phyloP scores from a whole-genome alignment of 2,888 invertebrate species.

The Diachrysia chrysitis region DNA sequence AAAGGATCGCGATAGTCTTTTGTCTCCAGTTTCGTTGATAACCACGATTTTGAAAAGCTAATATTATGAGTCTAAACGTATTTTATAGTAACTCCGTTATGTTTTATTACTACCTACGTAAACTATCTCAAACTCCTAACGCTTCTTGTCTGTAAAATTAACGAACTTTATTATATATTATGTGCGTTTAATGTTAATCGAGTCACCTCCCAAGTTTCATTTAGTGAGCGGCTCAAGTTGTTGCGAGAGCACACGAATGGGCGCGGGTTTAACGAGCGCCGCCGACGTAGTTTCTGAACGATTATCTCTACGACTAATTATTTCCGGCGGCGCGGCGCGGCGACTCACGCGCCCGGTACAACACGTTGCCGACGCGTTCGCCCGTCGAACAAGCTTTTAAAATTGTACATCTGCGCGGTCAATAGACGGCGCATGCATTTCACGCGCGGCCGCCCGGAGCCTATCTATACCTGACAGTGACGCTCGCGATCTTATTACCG shows the following conservation, averaged over 20 bases:
- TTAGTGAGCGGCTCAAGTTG: conserved; percentile 57
- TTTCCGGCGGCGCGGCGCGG: conserved; percentile 68
- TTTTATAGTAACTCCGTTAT: conserved; percentile 24
- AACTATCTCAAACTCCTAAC: conserved; percentile 31
- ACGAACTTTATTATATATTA: conserved; percentile 54
- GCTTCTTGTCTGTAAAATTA: conserved; percentile 52
- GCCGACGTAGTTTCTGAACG: conserved; percentile 65
- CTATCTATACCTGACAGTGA: conserved; percentile 84
- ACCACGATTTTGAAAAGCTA: conserved; percentile 26
- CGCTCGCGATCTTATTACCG: conserved; percentile 85
- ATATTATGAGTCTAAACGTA: conserved; percentile 11
- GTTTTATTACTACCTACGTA: too few relatives aligned
- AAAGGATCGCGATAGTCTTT: conserved; percentile 39
- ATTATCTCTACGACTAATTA: conserved; percentile 80
- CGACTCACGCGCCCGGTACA: conserved; percentile 59
- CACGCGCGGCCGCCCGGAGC: conserved; percentile 65
- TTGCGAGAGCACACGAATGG: conserved; percentile 59
- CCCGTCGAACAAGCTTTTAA: conserved; percentile 58
- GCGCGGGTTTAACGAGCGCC: conserved; percentile 60
- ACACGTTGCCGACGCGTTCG: conserved; percentile 53
- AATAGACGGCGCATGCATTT: conserved; percentile 70
- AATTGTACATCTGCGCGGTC: conserved; percentile 74
- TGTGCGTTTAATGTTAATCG: conserved; percentile 51
- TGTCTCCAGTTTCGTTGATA: conserved; percentile 29
- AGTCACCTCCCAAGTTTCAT: conserved; percentile 60